These are phyloP conservation scores for Orgyia antiqua DNA, from an alignment of 2,888 invertebrate species.

Conservation along the genomic window DNA sequence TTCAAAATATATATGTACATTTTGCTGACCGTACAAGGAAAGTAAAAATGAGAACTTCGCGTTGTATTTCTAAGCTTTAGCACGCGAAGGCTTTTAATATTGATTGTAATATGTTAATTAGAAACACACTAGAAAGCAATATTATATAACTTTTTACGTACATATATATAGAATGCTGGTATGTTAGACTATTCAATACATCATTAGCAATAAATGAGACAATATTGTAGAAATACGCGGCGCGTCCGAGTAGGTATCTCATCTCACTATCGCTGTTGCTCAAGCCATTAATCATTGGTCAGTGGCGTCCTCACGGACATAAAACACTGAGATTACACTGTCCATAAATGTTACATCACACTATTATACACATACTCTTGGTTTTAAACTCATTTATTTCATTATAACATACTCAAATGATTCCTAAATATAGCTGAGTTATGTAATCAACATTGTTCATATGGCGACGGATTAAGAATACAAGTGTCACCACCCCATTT, in stretches of 20 bases:
- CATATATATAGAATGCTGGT: too few relatives aligned
- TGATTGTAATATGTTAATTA: slow-evolving; percentile 32
- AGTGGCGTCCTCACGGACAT: slow-evolving; percentile 50
- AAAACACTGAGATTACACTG: slow-evolving; percentile 60
- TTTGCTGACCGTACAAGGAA: too few relatives aligned
- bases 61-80: slow-evolving; percentile 11
- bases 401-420: too few relatives aligned
- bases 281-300: slow-evolving; percentile 60
- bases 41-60: too few relatives aligned
- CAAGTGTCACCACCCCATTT: too few relatives aligned
- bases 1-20: too few relatives aligned
- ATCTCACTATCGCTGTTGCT: slow-evolving; percentile 44
- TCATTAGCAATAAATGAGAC: slow-evolving; percentile 72
- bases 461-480: too few relatives aligned
- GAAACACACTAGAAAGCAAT: slow-evolving; percentile 44
- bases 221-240: slow-evolving; percentile 50
- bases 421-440: too few relatives aligned
- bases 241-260: slow-evolving; percentile 20
- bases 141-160: too few relatives aligned
- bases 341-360: slow-evolving; percentile 56
- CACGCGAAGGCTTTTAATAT: slow-evolving; percentile 5
- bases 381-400: slow-evolving; percentile 40
- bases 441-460: too few relatives aligned
- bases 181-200: slow-evolving; percentile 48
- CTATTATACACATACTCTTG: slow-evolving; percentile 30